Conservation (phyloP, 2,797 vertebrate genomes). For the Carapus acus region DNA sequence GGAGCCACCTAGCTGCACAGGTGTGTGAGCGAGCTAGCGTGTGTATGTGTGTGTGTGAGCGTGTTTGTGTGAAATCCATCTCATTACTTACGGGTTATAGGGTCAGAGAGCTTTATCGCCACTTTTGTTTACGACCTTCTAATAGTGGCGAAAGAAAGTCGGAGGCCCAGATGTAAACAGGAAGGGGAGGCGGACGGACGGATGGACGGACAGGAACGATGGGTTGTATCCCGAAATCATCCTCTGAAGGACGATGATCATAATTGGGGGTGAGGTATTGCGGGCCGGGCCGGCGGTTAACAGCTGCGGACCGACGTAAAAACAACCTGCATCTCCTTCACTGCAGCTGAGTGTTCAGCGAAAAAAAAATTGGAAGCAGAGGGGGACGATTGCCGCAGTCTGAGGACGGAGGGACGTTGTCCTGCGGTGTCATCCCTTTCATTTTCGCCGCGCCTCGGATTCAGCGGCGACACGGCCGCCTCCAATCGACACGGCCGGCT, state of each 20-base stretch:
- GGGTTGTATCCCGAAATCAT: constrained; percentile 9
- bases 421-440: background rate
- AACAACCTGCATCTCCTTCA: constrained; percentile 14
- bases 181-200: too few species aligned
- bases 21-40: too few species aligned
- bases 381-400: too few species aligned
- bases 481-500: too few species aligned
- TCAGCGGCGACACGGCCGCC: background rate
- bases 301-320: constrained; percentile 6
- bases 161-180: constrained; percentile 18
- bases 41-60: too few species aligned
- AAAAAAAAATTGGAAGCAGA: constrained; percentile 29
- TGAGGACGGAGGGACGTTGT: background rate
- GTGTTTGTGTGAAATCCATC: constrained; percentile 20
- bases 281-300: constrained; percentile 17
- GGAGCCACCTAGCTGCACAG: too few species aligned
- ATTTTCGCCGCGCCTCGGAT: constrained; percentile 1
- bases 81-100: constrained; percentile 34
- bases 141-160: too few species aligned
- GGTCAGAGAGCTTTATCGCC: constrained; percentile 15
- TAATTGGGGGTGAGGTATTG: constrained; percentile 19
- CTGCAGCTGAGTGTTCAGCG: constrained; percentile 26
- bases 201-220: constrained; percentile 12
- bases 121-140: constrained; percentile 25
- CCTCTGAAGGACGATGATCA: constrained; percentile 29